Percentiles rank a stretch among this genome's conserved stretches.
Conservation (phyloP, 2,888 invertebrate genomes). For the Hirtodrosophila histrioides region DNA sequence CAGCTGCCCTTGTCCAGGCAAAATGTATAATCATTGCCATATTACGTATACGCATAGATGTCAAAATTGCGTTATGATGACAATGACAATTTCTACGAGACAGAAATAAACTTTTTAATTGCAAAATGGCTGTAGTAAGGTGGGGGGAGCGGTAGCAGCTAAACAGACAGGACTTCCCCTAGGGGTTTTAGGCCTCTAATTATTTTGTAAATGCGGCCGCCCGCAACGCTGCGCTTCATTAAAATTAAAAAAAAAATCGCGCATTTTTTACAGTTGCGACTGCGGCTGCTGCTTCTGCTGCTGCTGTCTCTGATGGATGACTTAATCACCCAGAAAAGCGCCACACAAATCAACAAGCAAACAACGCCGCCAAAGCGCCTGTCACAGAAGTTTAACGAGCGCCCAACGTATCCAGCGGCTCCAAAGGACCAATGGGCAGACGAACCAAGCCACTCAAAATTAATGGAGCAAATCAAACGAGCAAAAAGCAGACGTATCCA, state of each 20-base stretch:
- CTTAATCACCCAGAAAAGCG: conserved; percentile 79
- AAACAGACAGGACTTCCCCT: conserved; percentile 10
- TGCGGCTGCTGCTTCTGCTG: conserved; percentile 4
- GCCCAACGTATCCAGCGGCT: conserved; percentile 21
- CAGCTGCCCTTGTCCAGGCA: background rate
- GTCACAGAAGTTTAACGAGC: conserved; percentile 68
- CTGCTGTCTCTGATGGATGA: conserved; percentile 63
- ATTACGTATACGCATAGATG: conserved; percentile 55
- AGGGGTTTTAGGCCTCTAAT: conserved; percentile 47
- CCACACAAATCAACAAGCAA: conserved; percentile 71
- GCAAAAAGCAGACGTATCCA: conserved; percentile 52
- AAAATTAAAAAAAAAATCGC: conserved; percentile 38
- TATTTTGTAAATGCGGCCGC: conserved; percentile 58
- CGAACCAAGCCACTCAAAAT: conserved; percentile 58
- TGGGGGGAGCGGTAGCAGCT: background rate
- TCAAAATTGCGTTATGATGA: conserved; percentile 57
- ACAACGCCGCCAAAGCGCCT: conserved; percentile 43
- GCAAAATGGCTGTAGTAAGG: conserved; percentile 27
- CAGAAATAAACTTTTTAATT: conserved; percentile 52
- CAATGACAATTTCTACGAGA: conserved; percentile 27
- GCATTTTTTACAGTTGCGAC: conserved; percentile 25
- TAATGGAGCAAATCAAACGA: conserved; percentile 74
- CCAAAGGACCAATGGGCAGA: conserved; percentile 12
- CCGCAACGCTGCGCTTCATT: conserved; percentile 64
- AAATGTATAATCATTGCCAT: conserved; percentile 51